Base-by-base conservation (phyloP, 2,888 invertebrate genomes). In the Tricholauxania praeusta region DNA sequence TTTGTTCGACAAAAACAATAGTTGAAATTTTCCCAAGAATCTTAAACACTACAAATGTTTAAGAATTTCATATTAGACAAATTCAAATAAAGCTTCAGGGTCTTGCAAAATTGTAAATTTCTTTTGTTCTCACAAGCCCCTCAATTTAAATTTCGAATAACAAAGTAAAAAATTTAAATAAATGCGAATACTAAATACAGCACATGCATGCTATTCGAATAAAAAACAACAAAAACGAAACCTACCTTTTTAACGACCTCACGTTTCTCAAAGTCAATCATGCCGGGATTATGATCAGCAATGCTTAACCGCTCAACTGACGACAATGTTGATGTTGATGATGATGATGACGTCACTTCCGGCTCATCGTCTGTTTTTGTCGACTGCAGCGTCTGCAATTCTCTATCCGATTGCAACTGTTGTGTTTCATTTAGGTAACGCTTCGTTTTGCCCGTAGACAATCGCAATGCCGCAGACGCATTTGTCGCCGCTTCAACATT, bases 231-330 rank as follows among this genome's bases (percentile, higher is more conserved):
- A 39, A 39, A 10, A 39, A 32, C 32, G 7, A 39, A 57, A 69
- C 75, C 82, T 86, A 86, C 86, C 86, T 86, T 80, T 78, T 86
- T 86, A 74, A 89, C 83, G 82, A 87, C 84, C 65, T 87, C 84
- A 72, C 87, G 86, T 72, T 87, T 86, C 73, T 83, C 85, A 74
- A 83, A 83, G 78, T 87, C 84, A 75, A 85, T 87, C 75, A 83
- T 81, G 63, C 82, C 83, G 62, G 84, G 83, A 82, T 86, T 85
- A 75, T 84, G 82, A 80, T 87, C 87, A 49, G 77, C 79, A 74
- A 84, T 83, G 70, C 79, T 79, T 73, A 83, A 73, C 68, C 75
- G 77, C 72, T 70, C n/a, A 68, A n/a, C 63, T n/a, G 12, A 59
- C 28, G 55, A 28, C 32, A 49, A 12, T n/a, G 72, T 14, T 51